Evolutionary conservation across 2,797 vertebrate genomes (phyloP).

Genomic region (Telmatherina bonti): DNA sequence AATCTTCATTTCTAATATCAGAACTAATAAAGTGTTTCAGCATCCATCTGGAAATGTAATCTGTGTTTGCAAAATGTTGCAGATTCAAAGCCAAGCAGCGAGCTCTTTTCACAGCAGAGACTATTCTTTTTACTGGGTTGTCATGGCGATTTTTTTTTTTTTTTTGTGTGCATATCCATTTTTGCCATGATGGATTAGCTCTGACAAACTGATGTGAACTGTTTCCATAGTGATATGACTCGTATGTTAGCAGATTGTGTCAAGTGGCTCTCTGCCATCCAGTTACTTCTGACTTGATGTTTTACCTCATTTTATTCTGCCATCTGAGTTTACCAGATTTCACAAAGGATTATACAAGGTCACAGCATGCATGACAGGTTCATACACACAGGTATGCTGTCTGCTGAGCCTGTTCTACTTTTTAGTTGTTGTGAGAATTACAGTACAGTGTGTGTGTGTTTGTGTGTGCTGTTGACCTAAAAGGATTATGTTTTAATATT

Average conservation of each 20-base stretch:
- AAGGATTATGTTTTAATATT: slow-evolving; percentile 58
- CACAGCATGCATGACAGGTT: slow-evolving; percentile 5
- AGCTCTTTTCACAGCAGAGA: slow-evolving; percentile 25
- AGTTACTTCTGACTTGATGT: slow-evolving; percentile 28
- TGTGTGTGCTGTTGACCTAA: slow-evolving; percentile 25
- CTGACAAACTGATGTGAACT: slow-evolving; percentile 50
- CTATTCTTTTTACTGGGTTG: slow-evolving; percentile 51
- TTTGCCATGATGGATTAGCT: slow-evolving; percentile 42
- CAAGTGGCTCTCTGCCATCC: slow-evolving; percentile 28
- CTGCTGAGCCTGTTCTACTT: slow-evolving; percentile 14
- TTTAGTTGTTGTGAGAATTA: slow-evolving; percentile 3
- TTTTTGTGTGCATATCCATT: not conserved
- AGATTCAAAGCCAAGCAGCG: slow-evolving; percentile 30
- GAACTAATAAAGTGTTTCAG: not conserved
- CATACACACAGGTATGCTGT: not conserved
- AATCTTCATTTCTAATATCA: not conserved
- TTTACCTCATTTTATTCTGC: slow-evolving; percentile 23
- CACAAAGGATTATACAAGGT: slow-evolving; percentile 32
- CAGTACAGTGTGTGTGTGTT: not conserved
- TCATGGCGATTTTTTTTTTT: slow-evolving; percentile 57
- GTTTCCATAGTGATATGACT: slow-evolving; percentile 70
- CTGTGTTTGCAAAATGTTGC: slow-evolving; percentile 10
- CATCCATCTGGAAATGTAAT: not conserved
- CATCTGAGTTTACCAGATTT: slow-evolving; percentile 29
- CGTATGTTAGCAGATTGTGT: slow-evolving; percentile 16